Percentiles rank a stretch among this genome's conserved stretches.
phyloP scores from a whole-genome alignment of 1,140 invertebrate species.

The Aphelenchoides besseyi region DNA sequence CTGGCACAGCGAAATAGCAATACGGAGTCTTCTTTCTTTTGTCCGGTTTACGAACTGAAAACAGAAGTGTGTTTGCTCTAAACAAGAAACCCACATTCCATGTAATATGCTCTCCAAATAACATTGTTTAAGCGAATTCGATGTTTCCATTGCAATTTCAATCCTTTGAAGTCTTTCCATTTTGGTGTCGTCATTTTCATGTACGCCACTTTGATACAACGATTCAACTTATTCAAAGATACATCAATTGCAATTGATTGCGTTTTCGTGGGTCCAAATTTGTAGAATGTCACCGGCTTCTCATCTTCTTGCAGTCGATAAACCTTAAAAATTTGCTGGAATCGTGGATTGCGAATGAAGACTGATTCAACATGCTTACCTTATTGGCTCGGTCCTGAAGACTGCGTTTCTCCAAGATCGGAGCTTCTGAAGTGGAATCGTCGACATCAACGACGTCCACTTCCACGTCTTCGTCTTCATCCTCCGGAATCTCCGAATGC shows the following conservation, averaged over 20 bases:
- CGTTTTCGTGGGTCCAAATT: conserved; percentile 60
- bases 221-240: conserved; percentile 61
- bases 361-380: conserved; percentile 8
- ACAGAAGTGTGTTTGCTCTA: not conserved
- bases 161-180: conserved; percentile 98
- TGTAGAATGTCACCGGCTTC: conserved; percentile 62
- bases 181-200: conserved; percentile 80
- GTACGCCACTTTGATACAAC: conserved; percentile 62
- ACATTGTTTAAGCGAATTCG: conserved; percentile 98
- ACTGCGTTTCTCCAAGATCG: conserved; percentile 29
- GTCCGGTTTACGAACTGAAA: conserved; percentile 54
- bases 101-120: conserved; percentile 99
- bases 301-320: conserved; percentile 47
- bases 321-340: conserved; percentile 17
- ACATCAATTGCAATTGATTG: conserved; percentile 62
- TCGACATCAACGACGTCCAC: conserved; percentile 60
- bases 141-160: conserved; percentile 91
- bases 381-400: conserved; percentile 23
- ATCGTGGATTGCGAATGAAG: no score
- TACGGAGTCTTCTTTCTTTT: conserved; percentile 58
- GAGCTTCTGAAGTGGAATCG: conserved; percentile 20
- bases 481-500: conserved; percentile 54
- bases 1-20: conserved; percentile 61
- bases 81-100: conserved; percentile 84
- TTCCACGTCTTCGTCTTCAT: conserved; percentile 62